Conservation (phyloP, 2,797 vertebrate genomes). For the Cyclura pinguis region DNA sequence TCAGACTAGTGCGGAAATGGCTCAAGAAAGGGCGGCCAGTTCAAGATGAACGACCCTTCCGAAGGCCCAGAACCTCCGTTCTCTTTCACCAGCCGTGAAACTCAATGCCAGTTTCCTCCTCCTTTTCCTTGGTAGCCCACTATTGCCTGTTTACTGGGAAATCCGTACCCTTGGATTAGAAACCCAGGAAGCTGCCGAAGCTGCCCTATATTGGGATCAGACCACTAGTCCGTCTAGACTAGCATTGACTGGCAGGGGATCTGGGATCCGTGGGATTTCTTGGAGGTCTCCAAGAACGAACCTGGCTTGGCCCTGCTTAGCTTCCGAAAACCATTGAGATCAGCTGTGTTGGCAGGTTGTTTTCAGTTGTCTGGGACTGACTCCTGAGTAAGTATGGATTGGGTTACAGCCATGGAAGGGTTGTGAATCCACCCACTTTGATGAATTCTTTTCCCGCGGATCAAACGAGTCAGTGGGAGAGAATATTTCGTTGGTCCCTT, state of each 20-base stretch:
- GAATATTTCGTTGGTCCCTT: not conserved
- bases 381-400: not conserved
- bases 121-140: not conserved
- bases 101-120: fast-evolving
- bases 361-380: not conserved
- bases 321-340: no score
- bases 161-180: no score
- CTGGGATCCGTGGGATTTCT: no score
- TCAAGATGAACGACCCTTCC: not conserved
- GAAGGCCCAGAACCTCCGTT: not conserved
- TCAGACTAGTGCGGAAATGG: no score
- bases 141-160: not conserved
- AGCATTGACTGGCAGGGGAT: no score
- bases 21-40: not conserved
- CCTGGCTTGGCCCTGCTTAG: no score
- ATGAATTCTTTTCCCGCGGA: not conserved
- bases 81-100: not conserved
- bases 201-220: no score
- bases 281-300: no score
- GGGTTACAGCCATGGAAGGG: not conserved
- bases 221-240: no score
- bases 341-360: no score
- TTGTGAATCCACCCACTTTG: not conserved
- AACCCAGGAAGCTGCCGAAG: no score
- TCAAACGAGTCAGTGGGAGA: not conserved